Evolutionary conservation across 2,888 invertebrate genomes (phyloP), one percentile per base, ranked within the genome.

Genomic region (Malthinus seriepunctatus): DNA sequence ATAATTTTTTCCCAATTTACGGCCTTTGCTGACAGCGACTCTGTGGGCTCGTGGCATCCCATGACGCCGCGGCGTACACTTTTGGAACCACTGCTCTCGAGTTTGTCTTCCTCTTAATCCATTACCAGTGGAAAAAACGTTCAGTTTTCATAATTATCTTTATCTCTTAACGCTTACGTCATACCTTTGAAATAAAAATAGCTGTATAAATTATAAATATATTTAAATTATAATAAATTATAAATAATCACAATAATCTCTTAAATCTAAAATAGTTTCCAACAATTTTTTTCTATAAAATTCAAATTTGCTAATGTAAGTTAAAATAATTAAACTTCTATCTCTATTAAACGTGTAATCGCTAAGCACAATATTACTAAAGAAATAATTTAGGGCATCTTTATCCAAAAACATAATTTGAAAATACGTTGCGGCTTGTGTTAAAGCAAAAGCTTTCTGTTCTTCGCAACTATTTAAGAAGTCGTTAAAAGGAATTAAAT

Each of bases 401-500:
- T 61, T 66, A 8, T 67, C 65, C 2, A 72, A 51, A 31, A 75
- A 62, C 49, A 75, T 70, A 32, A 76, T 58, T 9, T 74, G 75
- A 63, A 72, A 68, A 65, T 73, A 73, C 15, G 68, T 69, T 1
- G 72, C 75, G 2, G 71, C 64, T 55, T 71, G 69, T 6, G 73
- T 53, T 39, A 74, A 61, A 3, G 70, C 74, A 60, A 75, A 75
- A 4, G 68, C 32, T 63, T 75, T 76, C 35, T 73, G 71, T 48
- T 73, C 70, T 61, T 75, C 73, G 49, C 75, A 75, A 46, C 74
- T 76, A 3, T 69, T 62, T 50, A 76, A 46, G 58, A 76, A 76
- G 10, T 73, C 69, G 5, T 58, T 52, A 51, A 74, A 73, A 3
- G 70, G 64, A 33, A 76, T 59, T 6, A 76, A 59, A n/a, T 61